Conservation (phyloP, 2,113 vertebrate genomes). For the Halcyon senegalensis region DNA sequence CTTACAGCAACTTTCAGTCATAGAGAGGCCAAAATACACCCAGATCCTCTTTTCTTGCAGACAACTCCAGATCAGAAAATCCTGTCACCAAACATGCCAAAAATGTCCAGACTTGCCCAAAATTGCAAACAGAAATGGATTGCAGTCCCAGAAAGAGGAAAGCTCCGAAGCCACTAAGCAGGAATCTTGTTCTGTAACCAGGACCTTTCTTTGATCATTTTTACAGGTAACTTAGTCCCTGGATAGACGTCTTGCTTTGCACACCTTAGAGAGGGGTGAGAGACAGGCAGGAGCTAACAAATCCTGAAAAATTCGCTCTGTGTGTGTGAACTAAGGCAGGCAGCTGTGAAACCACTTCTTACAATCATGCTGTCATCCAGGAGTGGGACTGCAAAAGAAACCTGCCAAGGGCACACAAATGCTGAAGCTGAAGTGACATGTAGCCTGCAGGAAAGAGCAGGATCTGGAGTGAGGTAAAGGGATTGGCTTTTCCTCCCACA, state of each 20-base stretch:
- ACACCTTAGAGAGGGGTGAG: neutral
- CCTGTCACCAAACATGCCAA: neutral
- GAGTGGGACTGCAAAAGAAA: neutral
- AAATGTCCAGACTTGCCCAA: neutral
- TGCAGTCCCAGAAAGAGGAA: neutral
- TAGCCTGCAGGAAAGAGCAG: neutral
- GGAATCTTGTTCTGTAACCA: neutral
- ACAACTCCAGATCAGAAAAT: neutral
- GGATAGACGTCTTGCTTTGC: neutral
- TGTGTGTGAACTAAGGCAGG: neutral
- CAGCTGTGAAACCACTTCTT: neutral
- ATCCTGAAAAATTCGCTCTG: neutral
- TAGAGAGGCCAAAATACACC: neutral
- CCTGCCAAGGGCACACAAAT: neutral
- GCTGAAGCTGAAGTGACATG: neutral
- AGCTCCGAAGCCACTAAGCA: neutral
- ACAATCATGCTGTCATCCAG: accelerated
- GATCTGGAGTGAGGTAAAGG: neutral
- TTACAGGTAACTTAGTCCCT: neutral
- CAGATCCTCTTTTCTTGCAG: neutral
- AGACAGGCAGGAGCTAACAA: neutral
- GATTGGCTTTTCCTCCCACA: neutral
- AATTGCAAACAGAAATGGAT: neutral
- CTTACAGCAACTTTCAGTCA: neutral
- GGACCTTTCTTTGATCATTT: neutral